phyloP scores from a whole-genome alignment of 2,797 vertebrate species.

The Odontamblyopus lacepedii region DNA sequence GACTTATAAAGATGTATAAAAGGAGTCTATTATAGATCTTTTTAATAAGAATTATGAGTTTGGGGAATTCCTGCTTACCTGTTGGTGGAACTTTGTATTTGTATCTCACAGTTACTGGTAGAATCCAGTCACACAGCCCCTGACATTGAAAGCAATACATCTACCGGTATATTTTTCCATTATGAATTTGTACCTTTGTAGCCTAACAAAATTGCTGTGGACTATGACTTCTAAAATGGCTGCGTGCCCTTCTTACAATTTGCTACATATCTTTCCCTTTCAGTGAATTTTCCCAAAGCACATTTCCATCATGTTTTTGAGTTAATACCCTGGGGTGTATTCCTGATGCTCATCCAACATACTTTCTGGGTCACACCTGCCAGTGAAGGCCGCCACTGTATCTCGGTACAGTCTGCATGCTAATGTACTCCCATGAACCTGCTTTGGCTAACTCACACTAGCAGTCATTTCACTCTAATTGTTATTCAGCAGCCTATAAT shows the following conservation, averaged over 20 bases:
- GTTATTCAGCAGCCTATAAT: conserved; percentile 68
- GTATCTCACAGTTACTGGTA: background rate
- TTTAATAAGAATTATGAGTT: too few species aligned
- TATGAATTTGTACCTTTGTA: background rate
- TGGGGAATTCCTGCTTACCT: too few species aligned
- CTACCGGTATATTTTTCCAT: background rate
- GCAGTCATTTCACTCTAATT: conserved; percentile 60
- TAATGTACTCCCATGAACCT: conserved; percentile 43
- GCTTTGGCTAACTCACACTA: conserved; percentile 39
- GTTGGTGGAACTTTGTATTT: too few species aligned
- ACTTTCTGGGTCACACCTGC: conserved; percentile 68
- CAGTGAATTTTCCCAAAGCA: conserved; percentile 35
- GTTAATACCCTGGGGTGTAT: conserved; percentile 34
- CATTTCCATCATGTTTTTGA: conserved; percentile 52
- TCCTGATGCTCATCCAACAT: conserved; percentile 47
- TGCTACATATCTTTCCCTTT: conserved; percentile 18
- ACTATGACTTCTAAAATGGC: background rate
- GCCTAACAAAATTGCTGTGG: background rate
- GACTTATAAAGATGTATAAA: too few species aligned
- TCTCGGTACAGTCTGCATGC: conserved; percentile 29
- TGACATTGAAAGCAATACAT: background rate
- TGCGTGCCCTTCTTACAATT: conserved; percentile 5
- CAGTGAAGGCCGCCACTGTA: conserved; percentile 33
- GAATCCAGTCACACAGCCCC: background rate
- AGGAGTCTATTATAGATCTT: too few species aligned